phyloP scores from a whole-genome alignment of 2,888 invertebrate genomes.

The Artemia sinica region DNA sequence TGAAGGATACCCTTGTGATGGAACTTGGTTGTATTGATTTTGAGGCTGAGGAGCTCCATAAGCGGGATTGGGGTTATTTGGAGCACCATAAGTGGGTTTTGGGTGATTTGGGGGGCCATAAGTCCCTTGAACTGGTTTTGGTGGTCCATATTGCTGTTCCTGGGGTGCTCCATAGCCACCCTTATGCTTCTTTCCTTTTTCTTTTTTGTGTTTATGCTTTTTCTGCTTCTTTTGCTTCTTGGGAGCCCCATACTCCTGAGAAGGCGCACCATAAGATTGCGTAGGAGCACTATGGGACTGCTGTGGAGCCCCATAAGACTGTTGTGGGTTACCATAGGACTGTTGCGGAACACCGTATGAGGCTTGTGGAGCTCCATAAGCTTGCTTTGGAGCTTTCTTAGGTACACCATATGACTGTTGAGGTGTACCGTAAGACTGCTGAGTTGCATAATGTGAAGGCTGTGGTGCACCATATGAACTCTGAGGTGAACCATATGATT shows the following conservation, averaged over 20 bases:
- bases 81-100: neutral
- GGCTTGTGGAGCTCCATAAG: too few species aligned
- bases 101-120: constrained; percentile 1
- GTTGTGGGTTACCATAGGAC: neutral
- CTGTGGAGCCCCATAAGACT: constrained; percentile 1
- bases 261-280: neutral
- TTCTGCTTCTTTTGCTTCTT: neutral
- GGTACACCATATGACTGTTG: too few species aligned
- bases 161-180: neutral
- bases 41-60: neutral
- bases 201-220: neutral
- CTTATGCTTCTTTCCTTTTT: neutral
- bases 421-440: too few species aligned
- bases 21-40: neutral
- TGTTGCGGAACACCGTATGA: neutral
- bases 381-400: too few species aligned
- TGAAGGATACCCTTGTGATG: neutral
- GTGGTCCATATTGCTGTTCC: neutral
- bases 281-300: neutral
- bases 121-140: neutral
- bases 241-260: neutral
- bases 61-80: neutral
- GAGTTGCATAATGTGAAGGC: too few species aligned
- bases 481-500: too few species aligned
- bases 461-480: too few species aligned